These are phyloP conservation scores for Prolemur simus DNA, from an alignment of 2,113 vertebrate genomes.

Conservation along the genomic window DNA sequence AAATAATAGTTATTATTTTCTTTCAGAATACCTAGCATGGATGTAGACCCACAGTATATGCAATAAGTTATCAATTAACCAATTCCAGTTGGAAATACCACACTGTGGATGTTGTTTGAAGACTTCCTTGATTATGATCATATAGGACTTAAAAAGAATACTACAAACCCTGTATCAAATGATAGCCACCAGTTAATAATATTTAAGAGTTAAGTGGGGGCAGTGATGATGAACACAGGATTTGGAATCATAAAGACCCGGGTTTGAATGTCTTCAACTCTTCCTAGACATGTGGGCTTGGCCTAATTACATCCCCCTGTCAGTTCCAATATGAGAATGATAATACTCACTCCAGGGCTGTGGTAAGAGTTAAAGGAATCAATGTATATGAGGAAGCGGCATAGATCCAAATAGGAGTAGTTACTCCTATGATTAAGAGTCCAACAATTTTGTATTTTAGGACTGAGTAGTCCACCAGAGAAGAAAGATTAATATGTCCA, in stretches of 20 bases:
- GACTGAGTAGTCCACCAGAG: neutral
- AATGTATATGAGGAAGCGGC: neutral
- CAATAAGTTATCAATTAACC: neutral
- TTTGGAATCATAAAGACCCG: neutral
- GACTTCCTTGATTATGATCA: neutral
- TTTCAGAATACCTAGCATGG: neutral
- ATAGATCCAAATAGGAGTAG: neutral
- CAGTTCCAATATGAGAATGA: neutral
- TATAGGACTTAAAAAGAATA: slow-evolving; percentile 13
- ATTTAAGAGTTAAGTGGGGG: neutral
- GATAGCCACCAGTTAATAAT: neutral
- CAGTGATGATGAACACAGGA: neutral
- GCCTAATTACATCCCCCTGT: neutral
- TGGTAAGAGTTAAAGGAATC: neutral
- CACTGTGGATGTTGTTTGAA: neutral
- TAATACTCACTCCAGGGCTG: neutral
- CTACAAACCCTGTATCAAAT: neutral
- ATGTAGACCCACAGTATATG: neutral
- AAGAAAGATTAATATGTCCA: neutral
- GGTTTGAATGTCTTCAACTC: neutral
- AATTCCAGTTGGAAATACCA: neutral
- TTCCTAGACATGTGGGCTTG: neutral
- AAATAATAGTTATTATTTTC: neutral
- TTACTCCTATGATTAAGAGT: neutral
- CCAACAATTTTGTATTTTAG: neutral